Percentiles rank a stretch among this genome's conserved stretches.
These are phyloP conservation scores for Sula dactylatra DNA, from an alignment of 2,113 vertebrate genomes.

Conservation along the genomic window DNA sequence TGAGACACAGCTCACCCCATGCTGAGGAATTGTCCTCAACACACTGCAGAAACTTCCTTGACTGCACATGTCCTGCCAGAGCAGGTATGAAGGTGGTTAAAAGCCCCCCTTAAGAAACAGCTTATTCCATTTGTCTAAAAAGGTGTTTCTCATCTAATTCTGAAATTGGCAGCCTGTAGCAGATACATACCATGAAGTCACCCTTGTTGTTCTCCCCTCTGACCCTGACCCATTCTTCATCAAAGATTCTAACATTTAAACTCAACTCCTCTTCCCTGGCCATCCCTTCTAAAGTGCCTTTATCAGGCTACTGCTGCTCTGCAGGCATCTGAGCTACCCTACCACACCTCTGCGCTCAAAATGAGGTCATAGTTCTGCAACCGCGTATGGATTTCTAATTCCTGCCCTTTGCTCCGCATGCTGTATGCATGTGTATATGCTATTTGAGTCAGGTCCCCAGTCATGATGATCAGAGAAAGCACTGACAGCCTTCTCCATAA, in stretches of 20 bases:
- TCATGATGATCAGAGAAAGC: neutral
- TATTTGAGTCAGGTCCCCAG: neutral
- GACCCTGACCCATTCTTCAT: neutral
- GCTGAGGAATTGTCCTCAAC: neutral
- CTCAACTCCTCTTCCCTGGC: neutral
- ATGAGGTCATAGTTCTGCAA: neutral
- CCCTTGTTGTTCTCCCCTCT: neutral
- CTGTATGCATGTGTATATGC: neutral
- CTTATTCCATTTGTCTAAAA: neutral
- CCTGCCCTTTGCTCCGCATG: neutral
- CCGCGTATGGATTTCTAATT: rapidly evolving
- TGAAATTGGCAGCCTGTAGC: neutral
- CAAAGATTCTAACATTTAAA: neutral
- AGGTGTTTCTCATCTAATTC: neutral
- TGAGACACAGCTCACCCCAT: neutral
- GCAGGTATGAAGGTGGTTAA: neutral
- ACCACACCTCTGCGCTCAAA: neutral
- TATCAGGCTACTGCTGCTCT: neutral
- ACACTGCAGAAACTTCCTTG: neutral
- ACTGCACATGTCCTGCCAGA: neutral
- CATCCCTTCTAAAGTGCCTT: neutral
- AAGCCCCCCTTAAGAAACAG: neutral
- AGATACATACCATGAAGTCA: neutral
- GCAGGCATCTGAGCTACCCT: neutral
- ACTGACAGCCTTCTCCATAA: neutral